A percentile compares a stretch with the other conserved stretches of the same genome.
Evolutionary conservation across 2,888 invertebrate species (phyloP).

Genomic region (Machimus atricapillus): DNA sequence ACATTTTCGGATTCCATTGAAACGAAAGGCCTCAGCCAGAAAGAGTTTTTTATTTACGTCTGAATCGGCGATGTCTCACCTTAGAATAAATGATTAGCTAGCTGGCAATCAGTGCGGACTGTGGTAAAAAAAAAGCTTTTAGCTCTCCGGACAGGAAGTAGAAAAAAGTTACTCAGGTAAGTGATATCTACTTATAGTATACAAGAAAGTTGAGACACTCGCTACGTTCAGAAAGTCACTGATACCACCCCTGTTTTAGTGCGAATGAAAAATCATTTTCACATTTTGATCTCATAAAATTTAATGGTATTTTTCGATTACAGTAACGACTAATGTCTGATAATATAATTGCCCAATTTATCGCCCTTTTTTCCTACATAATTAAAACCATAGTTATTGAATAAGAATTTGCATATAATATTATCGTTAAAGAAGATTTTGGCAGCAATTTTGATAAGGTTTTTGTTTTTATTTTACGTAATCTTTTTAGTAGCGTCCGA

Average conservation of each 20-base stretch:
- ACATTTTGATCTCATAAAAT: neutral
- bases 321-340: neutral
- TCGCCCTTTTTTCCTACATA: neutral
- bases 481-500: no score
- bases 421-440: no score
- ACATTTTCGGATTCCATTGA: constrained; percentile 45
- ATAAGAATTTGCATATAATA: no score
- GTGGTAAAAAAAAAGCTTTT: neutral
- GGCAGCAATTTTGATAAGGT: no score
- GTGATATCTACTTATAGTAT: neutral
- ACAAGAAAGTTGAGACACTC: neutral
- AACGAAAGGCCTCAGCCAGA: constrained; percentile 4
- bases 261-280: neutral
- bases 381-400: no score
- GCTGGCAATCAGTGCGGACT: neutral
- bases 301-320: neutral
- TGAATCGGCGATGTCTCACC: constrained; percentile 14
- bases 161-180: neutral
- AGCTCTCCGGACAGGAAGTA: constrained; percentile 1
- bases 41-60: neutral
- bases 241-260: neutral
- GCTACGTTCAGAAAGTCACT: neutral
- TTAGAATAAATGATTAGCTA: constrained; percentile 17
- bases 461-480: no score
- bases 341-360: neutral